These are phyloP conservation scores for Liodrosophila aerea DNA, from an alignment of 2,888 invertebrate genomes.

Conservation along the genomic window DNA sequence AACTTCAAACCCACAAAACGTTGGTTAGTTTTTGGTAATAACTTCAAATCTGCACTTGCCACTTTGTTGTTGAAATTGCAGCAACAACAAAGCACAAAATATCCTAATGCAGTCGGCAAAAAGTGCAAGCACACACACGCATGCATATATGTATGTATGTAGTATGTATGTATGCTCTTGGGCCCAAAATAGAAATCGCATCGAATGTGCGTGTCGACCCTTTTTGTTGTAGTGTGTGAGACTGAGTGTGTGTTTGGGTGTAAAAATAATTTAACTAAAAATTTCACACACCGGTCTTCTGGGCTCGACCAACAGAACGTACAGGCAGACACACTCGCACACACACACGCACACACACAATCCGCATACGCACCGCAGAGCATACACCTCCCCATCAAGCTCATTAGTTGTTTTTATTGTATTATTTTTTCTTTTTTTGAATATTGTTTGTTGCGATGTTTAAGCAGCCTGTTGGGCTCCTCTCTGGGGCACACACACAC, in stretches of 20 bases:
- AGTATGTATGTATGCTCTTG: not conserved
- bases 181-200: constrained; percentile 57
- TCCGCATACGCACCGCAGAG: no score
- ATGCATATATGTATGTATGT: constrained; percentile 8
- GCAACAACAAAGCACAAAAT: constrained; percentile 16
- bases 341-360: no score
- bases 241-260: constrained; percentile 37
- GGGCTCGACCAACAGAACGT: constrained; percentile 30
- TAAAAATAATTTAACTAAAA: constrained; percentile 76
- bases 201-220: constrained; percentile 52
- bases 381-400: no score
- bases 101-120: constrained; percentile 43
- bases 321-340: no score
- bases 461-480: constrained; percentile 29
- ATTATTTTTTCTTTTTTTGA: constrained; percentile 5
- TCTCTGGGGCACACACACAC: constrained; percentile 48
- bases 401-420: no score
- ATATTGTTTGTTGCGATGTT: not conserved
- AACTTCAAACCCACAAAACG: constrained; percentile 82
- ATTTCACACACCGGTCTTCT: constrained; percentile 70
- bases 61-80: constrained; percentile 58
- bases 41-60: constrained; percentile 81
- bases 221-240: constrained; percentile 18
- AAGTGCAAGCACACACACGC: constrained; percentile 36
- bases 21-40: constrained; percentile 82